Conservation (phyloP, 1,140 invertebrate genomes). For the Luehdorfia chinensis region DNA sequence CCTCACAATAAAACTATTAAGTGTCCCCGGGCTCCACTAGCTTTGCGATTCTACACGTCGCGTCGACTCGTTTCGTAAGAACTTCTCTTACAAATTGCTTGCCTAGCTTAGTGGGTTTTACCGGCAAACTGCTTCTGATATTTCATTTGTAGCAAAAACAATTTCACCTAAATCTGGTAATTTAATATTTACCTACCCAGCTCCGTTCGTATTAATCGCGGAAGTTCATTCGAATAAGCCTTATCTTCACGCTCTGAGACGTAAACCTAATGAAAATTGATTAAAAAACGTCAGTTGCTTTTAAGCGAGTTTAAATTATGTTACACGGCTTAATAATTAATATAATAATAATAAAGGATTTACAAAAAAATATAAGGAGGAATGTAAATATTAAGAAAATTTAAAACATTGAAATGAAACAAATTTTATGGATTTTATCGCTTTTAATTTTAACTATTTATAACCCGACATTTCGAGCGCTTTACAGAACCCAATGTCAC, state of each 20-base stretch:
- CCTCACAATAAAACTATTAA: constrained; percentile 9
- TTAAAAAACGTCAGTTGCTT: constrained; percentile 5
- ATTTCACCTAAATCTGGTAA: constrained; percentile 7
- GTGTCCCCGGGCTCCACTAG: constrained; percentile 5
- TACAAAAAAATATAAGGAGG: too few species aligned
- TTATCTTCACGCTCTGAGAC: constrained; percentile 10
- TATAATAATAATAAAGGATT: too few species aligned
- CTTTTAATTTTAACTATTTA: too few species aligned
- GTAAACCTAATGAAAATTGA: constrained; percentile 9
- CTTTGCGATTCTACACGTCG: constrained; percentile 15
- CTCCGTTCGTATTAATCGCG: constrained; percentile 7
- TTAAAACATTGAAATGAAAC: too few species aligned
- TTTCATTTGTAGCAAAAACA: constrained; percentile 13
- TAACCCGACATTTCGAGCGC: too few species aligned
- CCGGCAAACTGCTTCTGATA: constrained; percentile 8
- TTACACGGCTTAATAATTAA: too few species aligned
- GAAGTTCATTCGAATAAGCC: constrained; percentile 11
- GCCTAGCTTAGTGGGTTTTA: constrained; percentile 20
- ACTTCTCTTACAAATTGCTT: constrained; percentile 25
- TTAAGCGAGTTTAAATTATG: background rate
- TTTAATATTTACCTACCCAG: constrained; percentile 6
- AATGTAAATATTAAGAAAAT: too few species aligned
- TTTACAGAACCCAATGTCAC: too few species aligned
- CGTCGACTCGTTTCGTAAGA: constrained; percentile 9
- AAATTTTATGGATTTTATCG: too few species aligned